Base-by-base conservation (phyloP, 2,888 invertebrate species). In the Himalopsyche kuldschensis region DNA sequence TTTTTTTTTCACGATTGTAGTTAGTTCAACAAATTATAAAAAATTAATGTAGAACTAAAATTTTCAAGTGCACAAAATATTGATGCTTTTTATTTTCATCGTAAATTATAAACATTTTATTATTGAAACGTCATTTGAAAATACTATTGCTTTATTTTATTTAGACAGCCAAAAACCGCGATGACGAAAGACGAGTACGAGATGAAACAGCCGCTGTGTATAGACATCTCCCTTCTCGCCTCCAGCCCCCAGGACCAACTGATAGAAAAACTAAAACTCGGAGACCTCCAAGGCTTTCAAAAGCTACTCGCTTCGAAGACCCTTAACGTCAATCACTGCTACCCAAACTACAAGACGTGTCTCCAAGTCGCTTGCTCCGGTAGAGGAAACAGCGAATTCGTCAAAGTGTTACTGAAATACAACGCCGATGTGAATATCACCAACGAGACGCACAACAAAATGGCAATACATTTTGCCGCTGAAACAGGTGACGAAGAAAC, bases 401-500 rank as follows among this genome's bases (percentile, higher is more conserved):
- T 94, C 0, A 90, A 92, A 87, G 89, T 92, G 4, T 89, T 95
- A 48, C 88, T 95, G 15, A 90, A 93, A 82, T 89, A 92, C 80
- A 94, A 94, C 84, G 95, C 94, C 0, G 91, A 94, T 88, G 92
- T 94, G 0, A 94, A 94, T 86, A 91, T 89, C 87, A 87, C 93
- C 0, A 94, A 94, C 88, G 90, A 90, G 85, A 90, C 90, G 2
- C 91, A 93, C 80, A 90, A 92, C 20, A 92, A 92, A 85, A 93
- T 94, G n/a, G 94, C 95, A 0, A 90, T 95, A 85, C 95, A 95
- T 89, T 93, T 94, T 84, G 94, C 94, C 3, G 91, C 93, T 0
- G 92, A 93, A 87, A 90, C 89, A 78, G 92, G 92, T 27, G 91
- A 92, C 85, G 88, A 90, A 4, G 90, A 91, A 69, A 91, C 91